Conservation (phyloP, 2,113 vertebrate genomes). For the Lates calcarifer region DNA sequence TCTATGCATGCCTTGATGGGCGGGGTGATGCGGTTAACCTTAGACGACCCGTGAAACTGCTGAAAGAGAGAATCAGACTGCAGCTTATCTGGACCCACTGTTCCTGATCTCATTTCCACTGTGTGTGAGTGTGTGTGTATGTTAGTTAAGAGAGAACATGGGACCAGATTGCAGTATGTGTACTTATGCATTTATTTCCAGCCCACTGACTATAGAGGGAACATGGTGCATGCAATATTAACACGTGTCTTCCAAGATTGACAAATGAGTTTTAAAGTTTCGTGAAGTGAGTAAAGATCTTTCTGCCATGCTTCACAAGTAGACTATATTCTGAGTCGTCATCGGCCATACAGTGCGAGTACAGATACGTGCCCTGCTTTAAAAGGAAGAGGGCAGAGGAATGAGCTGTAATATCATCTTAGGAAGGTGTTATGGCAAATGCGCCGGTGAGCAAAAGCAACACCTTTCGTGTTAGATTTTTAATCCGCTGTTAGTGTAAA, state of each 20-base stretch:
- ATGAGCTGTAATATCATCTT: too few relatives aligned
- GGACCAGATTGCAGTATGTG: background rate
- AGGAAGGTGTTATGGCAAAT: too few relatives aligned
- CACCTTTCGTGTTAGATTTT: too few relatives aligned
- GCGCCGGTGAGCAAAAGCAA: too few relatives aligned
- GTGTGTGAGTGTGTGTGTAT: conserved; percentile 6
- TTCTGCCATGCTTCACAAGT: too few relatives aligned
- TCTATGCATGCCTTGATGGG: conserved; percentile 21
- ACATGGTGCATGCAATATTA: background rate
- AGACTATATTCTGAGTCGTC: too few relatives aligned
- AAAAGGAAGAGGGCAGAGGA: too few relatives aligned
- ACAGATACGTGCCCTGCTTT: too few relatives aligned
- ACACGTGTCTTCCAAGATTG: background rate
- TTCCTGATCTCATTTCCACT: conserved; percentile 10
- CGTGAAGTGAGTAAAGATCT: too few relatives aligned
- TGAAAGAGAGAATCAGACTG: conserved; percentile 26
- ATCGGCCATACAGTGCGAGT: too few relatives aligned
- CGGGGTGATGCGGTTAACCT: conserved; percentile 26
- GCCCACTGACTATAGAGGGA: background rate
- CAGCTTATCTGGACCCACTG: conserved; percentile 18
- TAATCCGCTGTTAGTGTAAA: too few relatives aligned
- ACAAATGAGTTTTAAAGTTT: background rate
- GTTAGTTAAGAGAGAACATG: background rate
- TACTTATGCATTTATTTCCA: background rate
- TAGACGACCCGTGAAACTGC: conserved; percentile 28